Base-by-base conservation (phyloP, 2,888 invertebrate species). In the Acanthosepion lycidas region DNA sequence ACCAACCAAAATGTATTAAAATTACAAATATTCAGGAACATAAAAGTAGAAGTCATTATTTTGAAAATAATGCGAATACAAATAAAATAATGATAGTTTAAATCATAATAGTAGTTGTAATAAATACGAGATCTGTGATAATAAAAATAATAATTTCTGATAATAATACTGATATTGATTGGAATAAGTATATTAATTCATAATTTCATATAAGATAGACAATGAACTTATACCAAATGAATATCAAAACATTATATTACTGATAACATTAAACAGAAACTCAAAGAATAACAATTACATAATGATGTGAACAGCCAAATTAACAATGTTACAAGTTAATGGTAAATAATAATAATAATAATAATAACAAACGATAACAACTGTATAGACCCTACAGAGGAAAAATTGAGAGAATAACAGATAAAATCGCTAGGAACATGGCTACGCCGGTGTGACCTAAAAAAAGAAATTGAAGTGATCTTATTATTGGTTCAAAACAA, bases 341-440 rank as follows among this genome's bases (percentile, higher is more conserved):
- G 51, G 42, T 92, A 42, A 53, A 92, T 92, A 49, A 53, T 92
- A 92, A 53, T 53, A 92, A 53, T n/a, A 92, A 53, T 51, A 42
- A 94, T 55, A n/a, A 42, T 94, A 48, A 48, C 9, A 78, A n/a
- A 28, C 78, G 15, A 15, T n/a, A 9, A n/a, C n/a, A n/a, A 78
- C n/a, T 78, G 8, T 28, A 59, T 59, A 42, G 42, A 42, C 42
- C 42, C 1, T 42, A 42, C 42, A 42, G 42, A 42, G 42, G 42
- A 42, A 42, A 42, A 42, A 42, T 42, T 3, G 42, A 42, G 42
- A 42, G 42, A 42, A 42, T 42, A 42, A 42, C 42, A 42, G 42
- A 42, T 42, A 42, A 42, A 42, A 42, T 42, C 42, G 42, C 1
- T 42, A 42, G 42, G 42, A 42, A 42, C 42, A 42, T 42, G 42